Base-by-base conservation (phyloP, 2,888 invertebrate species). In the Erebia aethiops region DNA sequence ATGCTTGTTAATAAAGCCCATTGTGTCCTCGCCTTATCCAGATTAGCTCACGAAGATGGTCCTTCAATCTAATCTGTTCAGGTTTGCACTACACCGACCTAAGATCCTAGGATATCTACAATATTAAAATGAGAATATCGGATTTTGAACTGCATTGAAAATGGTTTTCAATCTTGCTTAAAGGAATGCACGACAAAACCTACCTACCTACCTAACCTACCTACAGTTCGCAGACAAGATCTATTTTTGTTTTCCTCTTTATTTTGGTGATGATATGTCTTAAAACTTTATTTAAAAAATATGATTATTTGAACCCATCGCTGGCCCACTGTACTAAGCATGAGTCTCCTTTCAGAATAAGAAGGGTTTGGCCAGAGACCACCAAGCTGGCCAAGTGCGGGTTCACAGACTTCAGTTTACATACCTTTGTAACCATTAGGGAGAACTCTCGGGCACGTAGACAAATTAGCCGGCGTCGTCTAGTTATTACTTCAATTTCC, bases 1-100 rank as follows among this genome's bases (percentile, higher is more conserved):
- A 82, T 86, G 87, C 87, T 91, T 88, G 87, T 83, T 90, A 89
- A 89, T 91, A 90, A 88, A 89, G 90, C 88, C 91, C 85, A 90
- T 92, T 92, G 91, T 91, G 80, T 73, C 77, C 77, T 79, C 76
- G 82, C 80, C 81, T 80, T 81, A 78, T 79, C 79, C 79, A 86
- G 89, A 90, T 91, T 89, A 90, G 83, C 77, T 78, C 77, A 72
- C 76, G 77, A 75, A 75, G 73, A 72, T 54, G 70, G 70, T 73
- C 72, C 69, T 68, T 58, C 66, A 70, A 69, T 67, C 56, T 70
- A 72, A 73, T 70, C 70, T 73, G 65, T 57, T 51, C 68, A 73
- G 52, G 69, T 61, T 71, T 69, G 52, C 66, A 35, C 67, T 52
- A 71, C 67, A 66, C 62, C 13, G 18, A 52, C 58, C 35, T 67